Evolutionary conservation across 2,888 invertebrate species (phyloP).

Genomic region (Stegana nigrithorax): DNA sequence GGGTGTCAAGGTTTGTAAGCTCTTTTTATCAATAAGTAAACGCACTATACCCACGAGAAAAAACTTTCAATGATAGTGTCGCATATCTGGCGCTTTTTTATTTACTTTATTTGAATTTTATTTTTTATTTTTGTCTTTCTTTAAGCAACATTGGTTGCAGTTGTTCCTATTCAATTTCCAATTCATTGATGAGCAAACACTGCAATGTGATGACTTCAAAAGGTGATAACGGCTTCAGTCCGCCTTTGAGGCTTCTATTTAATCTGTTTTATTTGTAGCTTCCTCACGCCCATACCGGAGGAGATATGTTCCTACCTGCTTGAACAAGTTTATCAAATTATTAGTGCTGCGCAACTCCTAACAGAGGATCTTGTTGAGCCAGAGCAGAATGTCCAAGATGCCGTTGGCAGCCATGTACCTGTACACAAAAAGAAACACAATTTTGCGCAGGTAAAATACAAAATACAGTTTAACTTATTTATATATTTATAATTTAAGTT

Average conservation of each 20-base stretch:
- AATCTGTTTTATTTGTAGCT: conserved; percentile 41
- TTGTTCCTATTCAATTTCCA: conserved; percentile 62
- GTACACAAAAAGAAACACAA: conserved; percentile 52
- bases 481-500: too few species aligned
- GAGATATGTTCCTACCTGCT: conserved; percentile 64
- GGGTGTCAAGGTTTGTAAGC: conserved; percentile 55
- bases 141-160: conserved; percentile 62
- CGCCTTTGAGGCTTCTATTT: too few species aligned
- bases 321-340: conserved; percentile 65
- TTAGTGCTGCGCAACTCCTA: conserved; percentile 60
- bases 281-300: conserved; percentile 63
- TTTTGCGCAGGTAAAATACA: conserved; percentile 58
- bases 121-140: not conserved
- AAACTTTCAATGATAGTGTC: not conserved
- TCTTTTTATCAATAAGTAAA: not conserved
- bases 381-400: conserved; percentile 36
- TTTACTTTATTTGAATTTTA: not conserved
- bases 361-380: conserved; percentile 24
- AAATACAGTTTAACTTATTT: too few species aligned
- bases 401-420: not conserved
- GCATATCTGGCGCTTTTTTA: not conserved
- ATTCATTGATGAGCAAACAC: conserved; percentile 45
- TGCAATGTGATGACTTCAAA: conserved; percentile 47
- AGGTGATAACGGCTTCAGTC: too few species aligned
- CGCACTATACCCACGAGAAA: not conserved